Conservation (phyloP, 92 coral and sea anemone genomes). For the Zoanthus sansibaricus region DNA sequence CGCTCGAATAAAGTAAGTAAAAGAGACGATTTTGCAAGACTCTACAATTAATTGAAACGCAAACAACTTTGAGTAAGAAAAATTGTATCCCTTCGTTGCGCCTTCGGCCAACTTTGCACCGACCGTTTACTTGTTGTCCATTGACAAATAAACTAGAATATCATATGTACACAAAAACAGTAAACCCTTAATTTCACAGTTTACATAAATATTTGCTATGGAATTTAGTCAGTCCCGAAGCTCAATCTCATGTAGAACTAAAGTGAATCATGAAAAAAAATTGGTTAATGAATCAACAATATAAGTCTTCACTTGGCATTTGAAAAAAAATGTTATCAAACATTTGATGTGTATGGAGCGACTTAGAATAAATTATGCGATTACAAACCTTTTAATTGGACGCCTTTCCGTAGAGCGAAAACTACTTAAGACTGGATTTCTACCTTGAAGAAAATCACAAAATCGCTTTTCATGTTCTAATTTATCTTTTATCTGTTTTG, state of each 20-base stretch:
- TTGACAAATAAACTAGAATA: too few relatives aligned
- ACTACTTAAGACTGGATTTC: background rate
- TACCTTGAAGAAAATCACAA: background rate
- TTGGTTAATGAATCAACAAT: background rate
- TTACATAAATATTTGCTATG: background rate
- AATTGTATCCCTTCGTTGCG: too few relatives aligned
- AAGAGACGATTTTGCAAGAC: too few relatives aligned
- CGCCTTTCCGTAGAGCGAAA: conserved; percentile 1
- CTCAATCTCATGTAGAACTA: background rate
- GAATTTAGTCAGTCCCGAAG: background rate
- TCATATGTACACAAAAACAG: background rate
- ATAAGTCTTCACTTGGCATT: background rate
- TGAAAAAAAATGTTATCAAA: background rate
- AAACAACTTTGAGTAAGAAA: too few relatives aligned
- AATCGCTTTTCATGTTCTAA: background rate
- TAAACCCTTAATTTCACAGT: background rate
- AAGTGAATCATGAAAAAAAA: background rate
- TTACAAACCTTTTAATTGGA: conserved; percentile 18
- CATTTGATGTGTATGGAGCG: conserved; percentile 18
- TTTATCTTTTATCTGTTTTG: background rate
- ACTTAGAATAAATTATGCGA: conserved; percentile 12
- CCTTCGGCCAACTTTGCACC: too few relatives aligned
- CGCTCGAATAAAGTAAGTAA: too few relatives aligned
- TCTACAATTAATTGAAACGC: too few relatives aligned
- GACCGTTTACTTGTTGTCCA: background rate